Conservation (phyloP, 2,797 vertebrate genomes). For the Ctenochaetus hawaiiensis region DNA sequence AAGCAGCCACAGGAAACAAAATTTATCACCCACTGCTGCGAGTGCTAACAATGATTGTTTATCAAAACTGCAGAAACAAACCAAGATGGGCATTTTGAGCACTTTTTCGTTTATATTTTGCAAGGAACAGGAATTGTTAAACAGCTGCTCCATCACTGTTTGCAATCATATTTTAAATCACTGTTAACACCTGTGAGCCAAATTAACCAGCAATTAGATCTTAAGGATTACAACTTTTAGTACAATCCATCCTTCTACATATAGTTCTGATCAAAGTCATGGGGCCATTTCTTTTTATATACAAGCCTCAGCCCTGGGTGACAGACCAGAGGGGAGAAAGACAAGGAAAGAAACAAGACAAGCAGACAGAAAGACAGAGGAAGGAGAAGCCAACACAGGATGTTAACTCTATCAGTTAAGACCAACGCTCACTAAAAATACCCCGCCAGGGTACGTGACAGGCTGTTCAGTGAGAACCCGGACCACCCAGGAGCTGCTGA, state of each 20-base stretch:
- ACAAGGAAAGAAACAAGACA: slow-evolving; percentile 31
- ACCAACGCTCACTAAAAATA: slow-evolving; percentile 74
- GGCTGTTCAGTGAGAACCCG: slow-evolving; percentile 47
- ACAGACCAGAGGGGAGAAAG: slow-evolving; percentile 1
- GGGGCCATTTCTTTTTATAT: background rate
- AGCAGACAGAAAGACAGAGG: slow-evolving; percentile 12
- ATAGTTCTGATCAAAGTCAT: background rate
- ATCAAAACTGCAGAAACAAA: background rate
- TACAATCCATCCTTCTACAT: background rate
- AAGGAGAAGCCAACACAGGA: slow-evolving; percentile 72
- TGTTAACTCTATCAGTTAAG: slow-evolving; percentile 76
- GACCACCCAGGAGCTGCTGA: slow-evolving; percentile 79
- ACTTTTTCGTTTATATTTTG: background rate
- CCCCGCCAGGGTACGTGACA: slow-evolving; percentile 68
- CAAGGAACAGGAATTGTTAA: background rate
- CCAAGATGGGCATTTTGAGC: background rate
- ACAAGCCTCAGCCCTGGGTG: background rate
- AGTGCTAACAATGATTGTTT: background rate
- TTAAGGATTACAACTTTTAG: background rate
- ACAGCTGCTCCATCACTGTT: background rate
- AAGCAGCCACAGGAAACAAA: slow-evolving; percentile 15
- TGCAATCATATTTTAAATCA: background rate
- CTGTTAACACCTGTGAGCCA: background rate
- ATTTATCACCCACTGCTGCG: background rate
- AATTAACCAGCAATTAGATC: background rate